Conservation (phyloP, 2,888 invertebrate genomes). For the Seira ritae region DNA sequence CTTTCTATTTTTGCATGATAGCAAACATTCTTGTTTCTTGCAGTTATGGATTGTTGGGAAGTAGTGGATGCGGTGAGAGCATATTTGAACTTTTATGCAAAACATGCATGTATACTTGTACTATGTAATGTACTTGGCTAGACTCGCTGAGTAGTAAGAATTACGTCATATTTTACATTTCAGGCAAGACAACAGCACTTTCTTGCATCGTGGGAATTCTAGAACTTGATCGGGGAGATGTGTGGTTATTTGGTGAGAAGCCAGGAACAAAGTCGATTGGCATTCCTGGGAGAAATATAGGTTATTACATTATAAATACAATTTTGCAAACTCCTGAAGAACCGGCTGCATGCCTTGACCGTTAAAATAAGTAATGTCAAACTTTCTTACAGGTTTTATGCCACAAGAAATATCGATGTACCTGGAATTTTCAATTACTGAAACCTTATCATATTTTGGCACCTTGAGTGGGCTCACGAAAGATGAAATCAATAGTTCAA, state of each 20-base stretch:
- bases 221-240: constrained; percentile 88
- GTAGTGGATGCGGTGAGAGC: constrained; percentile 89
- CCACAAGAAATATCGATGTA: constrained; percentile 93
- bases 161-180: too few relatives aligned
- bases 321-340: too few relatives aligned
- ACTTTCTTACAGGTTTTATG: constrained; percentile 79
- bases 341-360: too few relatives aligned
- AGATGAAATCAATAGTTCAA: constrained; percentile 22
- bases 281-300: constrained; percentile 93
- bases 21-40: too few relatives aligned
- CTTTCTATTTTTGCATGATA: too few relatives aligned
- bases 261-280: constrained; percentile 92
- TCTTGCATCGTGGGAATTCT: constrained; percentile 78
- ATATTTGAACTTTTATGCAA: too few relatives aligned
- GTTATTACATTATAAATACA: constrained; percentile 75
- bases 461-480: constrained; percentile 42
- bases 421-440: constrained; percentile 93
- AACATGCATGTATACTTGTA: too few relatives aligned
- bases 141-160: too few relatives aligned
- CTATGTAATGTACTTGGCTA: too few relatives aligned
- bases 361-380: too few relatives aligned
- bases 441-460: constrained; percentile 87
- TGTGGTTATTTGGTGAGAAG: constrained; percentile 91
- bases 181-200: constrained; percentile 85
- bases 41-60: constrained; percentile 95